These are phyloP conservation scores for Camelus bactrianus DNA, from an alignment of 2,113 vertebrate species.

Conservation along the genomic window DNA sequence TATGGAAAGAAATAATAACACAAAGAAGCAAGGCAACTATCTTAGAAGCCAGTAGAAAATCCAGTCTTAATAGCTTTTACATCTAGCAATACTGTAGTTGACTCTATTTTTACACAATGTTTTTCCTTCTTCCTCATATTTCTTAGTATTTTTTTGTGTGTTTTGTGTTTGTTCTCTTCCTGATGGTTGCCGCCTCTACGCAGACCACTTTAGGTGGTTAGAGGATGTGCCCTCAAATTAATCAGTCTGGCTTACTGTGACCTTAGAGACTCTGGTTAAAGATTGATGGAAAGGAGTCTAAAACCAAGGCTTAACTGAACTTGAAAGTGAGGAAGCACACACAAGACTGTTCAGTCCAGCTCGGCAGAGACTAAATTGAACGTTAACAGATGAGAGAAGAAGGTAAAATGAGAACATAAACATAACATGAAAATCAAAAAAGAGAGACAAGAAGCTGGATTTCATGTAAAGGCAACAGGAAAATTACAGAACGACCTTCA, in stretches of 20 bases:
- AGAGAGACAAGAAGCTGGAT: background rate
- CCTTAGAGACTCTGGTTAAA: background rate
- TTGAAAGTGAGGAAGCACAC: background rate
- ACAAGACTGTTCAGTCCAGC: background rate
- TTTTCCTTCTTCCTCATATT: background rate
- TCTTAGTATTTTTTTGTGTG: background rate
- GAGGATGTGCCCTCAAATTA: background rate
- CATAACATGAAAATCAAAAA: background rate
- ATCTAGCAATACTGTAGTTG: background rate
- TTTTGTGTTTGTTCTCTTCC: slow-evolving; percentile 1
- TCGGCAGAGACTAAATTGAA: background rate
- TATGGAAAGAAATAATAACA: background rate
- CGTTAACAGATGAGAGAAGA: background rate
- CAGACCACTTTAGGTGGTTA: background rate
- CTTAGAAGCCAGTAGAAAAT: background rate
- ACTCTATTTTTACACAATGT: background rate
- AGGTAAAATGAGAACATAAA: slow-evolving; percentile 1
- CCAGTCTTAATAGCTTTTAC: background rate
- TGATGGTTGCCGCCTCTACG: background rate
- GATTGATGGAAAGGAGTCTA: background rate
- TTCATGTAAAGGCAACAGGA: slow-evolving; percentile 26
- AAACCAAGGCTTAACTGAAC: background rate
- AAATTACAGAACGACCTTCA: slow-evolving; percentile 52
- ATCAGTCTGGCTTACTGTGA: background rate
- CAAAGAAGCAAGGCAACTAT: background rate